Conservation (phyloP, 1,140 invertebrate genomes). For the Penaeus chinensis region DNA sequence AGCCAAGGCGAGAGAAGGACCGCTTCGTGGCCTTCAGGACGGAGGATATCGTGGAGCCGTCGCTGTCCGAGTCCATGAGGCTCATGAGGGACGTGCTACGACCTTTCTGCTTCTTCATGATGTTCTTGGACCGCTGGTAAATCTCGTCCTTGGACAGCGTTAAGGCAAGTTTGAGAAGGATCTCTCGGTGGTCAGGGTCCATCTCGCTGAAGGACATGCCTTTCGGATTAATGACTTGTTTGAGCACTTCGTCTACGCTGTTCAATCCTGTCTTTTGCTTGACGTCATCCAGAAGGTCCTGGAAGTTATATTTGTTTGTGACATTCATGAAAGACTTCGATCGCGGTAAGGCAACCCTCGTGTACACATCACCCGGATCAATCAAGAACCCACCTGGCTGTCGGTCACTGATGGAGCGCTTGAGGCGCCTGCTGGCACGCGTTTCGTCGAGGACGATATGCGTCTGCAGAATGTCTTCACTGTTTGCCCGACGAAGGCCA, state of each 20-base stretch:
- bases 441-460: constrained; percentile 25
- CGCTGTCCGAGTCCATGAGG: constrained; percentile 69
- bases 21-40: constrained; percentile 65
- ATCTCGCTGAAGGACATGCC: constrained; percentile 93
- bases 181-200: constrained; percentile 90
- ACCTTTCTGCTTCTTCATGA: constrained; percentile 80
- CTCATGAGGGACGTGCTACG: constrained; percentile 59
- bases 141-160: constrained; percentile 90
- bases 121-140: constrained; percentile 87
- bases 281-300: constrained; percentile 65
- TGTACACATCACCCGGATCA: constrained; percentile 44
- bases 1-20: constrained; percentile 64
- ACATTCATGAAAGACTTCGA: constrained; percentile 62
- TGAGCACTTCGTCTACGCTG: constrained; percentile 87
- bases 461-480: constrained; percentile 58
- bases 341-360: constrained; percentile 55
- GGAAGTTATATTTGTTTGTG: constrained; percentile 63
- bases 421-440: constrained; percentile 29
- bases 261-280: constrained; percentile 80
- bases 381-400: constrained; percentile 16
- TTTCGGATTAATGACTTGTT: constrained; percentile 87
- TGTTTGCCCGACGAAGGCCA: constrained; percentile 44
- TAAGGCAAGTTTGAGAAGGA: constrained; percentile 84
- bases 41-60: constrained; percentile 74
- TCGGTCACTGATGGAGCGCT: constrained; percentile 52